Conservation (phyloP, 1,140 invertebrate genomes). For the Fragariocoptes setiger region DNA sequence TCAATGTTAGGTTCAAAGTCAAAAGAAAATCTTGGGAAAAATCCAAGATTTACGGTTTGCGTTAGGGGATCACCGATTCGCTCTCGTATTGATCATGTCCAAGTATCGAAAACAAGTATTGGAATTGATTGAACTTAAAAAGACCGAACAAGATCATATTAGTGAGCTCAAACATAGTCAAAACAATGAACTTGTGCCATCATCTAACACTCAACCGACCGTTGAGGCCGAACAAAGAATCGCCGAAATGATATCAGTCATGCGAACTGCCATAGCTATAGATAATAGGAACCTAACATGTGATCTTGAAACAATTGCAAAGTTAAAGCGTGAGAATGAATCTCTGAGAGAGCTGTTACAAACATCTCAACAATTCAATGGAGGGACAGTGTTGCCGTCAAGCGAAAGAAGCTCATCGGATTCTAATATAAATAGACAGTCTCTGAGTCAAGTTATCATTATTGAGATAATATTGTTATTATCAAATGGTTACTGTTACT, state of each 20-base stretch:
- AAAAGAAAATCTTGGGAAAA: slow-evolving; percentile 27
- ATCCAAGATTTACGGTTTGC: slow-evolving; percentile 56
- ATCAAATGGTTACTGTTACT: too few species aligned
- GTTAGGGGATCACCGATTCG: slow-evolving; percentile 70
- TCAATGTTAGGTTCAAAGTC: slow-evolving; percentile 40
- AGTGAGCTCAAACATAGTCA: not conserved
- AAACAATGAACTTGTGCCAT: not conserved
- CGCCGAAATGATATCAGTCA: slow-evolving; percentile 73
- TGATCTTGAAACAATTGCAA: slow-evolving; percentile 20
- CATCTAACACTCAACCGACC: slow-evolving; percentile 26
- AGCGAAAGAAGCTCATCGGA: too few species aligned
- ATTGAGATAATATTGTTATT: too few species aligned
- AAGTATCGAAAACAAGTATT: slow-evolving; percentile 78
- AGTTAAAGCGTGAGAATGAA: slow-evolving; percentile 1
- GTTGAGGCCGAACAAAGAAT: too few species aligned
- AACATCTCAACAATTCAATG: slow-evolving; percentile 4
- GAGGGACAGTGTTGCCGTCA: too few species aligned
- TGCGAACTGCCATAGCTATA: slow-evolving; percentile 47
- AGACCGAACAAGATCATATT: not conserved
- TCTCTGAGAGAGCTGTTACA: slow-evolving; percentile 1
- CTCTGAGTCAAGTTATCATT: too few species aligned
- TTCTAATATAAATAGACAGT: too few species aligned
- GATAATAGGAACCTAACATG: slow-evolving; percentile 42
- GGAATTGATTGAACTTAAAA: slow-evolving; percentile 21
- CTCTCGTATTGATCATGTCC: slow-evolving; percentile 76